Evolutionary conservation across 2,113 vertebrate species (phyloP), one percentile per base, ranked within the genome.

Genomic region (Plecturocebus donacophilus): DNA sequence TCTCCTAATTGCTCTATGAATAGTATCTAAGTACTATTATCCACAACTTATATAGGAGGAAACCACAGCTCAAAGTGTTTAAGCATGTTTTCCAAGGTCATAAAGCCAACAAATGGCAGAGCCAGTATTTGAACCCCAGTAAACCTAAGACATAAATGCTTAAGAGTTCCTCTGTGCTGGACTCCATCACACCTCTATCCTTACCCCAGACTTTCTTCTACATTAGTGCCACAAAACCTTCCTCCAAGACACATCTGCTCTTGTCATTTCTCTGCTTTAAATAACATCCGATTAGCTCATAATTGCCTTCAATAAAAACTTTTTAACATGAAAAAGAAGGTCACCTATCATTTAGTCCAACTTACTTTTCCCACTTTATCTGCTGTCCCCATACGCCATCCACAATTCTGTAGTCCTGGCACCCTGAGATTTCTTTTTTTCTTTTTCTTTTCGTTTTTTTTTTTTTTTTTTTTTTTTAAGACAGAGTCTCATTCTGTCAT

Each of bases 161-260:
- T 30, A 58, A 5, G n/a, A 66, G 17, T 25, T 25, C 27, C 47
- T 49, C 49, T 61, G 23, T 38, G 38, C 45, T 87, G 66, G 25
- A 10, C 8, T 30, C 75, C 23, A 13, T 5, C 2, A 23, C n/a
- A 14, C 27, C 19, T 23, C 1, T 3, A 14, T 4, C n/a, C 81
- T 30, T 8, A n/a, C 5, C 27, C 40, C 9, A 76, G 73, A 66
- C 13, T 47, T 38, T 20, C 20, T 35, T 32, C 40, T 25, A 30
- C 21, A 7, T 52, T 38, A 38, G 20, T 45, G 14, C 85, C 79
- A 68, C 30, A 68, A 73, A 71, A 30, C 25, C 42, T 92, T 54
- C 54, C 86, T 76, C 76, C 16, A 35, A 89, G 54, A 35, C 3
- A 0, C 75, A 45, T 70, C 11, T 42, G 17, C 56, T 21, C n/a